Conservation (phyloP, 2,113 vertebrate species). For the Podarcis muralis region DNA sequence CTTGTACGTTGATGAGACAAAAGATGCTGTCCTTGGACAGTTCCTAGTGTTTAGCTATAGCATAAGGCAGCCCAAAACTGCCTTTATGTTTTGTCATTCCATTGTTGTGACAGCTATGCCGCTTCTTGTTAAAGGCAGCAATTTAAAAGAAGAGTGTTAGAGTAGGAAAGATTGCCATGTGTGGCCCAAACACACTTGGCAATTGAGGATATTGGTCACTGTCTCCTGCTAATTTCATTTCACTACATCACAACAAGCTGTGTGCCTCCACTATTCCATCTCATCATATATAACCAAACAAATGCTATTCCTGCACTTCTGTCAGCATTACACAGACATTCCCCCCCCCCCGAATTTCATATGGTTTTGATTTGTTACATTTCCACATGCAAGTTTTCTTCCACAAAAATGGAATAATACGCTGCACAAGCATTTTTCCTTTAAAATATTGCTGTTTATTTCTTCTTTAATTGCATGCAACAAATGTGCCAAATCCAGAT, state of each 20-base stretch:
- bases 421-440: too few species aligned
- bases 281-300: conserved; percentile 20
- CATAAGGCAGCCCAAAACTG: neutral
- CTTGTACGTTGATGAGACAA: neutral
- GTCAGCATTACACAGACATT: conserved; percentile 26
- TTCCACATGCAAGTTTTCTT: neutral
- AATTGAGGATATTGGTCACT: conserved; percentile 38
- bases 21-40: conserved; percentile 4
- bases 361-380: conserved; percentile 13
- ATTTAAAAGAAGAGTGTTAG: conserved; percentile 24
- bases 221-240: conserved; percentile 54
- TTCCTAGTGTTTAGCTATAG: neutral
- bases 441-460: too few species aligned
- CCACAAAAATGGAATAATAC: neutral
- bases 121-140: conserved; percentile 20
- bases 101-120: conserved; percentile 21
- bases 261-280: neutral
- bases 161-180: conserved; percentile 17
- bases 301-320: conserved; percentile 35
- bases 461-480: too few species aligned
- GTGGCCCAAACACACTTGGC: conserved; percentile 1
- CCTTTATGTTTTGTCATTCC: conserved; percentile 23
- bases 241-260: conserved; percentile 28
- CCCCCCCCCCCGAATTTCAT: conserved; percentile 21
- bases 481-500: neutral